Percentiles rank a stretch among this genome's conserved stretches.
phyloP scores from a whole-genome alignment of 2,797 vertebrate genomes.

The Crocidura indochinensis region DNA sequence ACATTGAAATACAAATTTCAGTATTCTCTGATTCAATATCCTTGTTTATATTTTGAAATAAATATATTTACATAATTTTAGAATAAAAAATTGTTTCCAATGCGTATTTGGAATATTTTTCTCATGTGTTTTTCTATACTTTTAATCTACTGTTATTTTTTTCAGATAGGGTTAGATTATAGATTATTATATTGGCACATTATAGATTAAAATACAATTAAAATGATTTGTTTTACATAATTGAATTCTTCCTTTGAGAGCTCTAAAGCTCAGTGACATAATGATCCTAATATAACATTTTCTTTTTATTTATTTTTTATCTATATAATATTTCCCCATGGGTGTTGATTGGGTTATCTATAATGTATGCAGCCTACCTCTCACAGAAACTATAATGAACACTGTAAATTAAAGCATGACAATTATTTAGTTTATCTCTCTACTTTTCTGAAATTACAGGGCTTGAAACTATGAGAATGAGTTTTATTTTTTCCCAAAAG shows the following conservation, averaged over 20 bases:
- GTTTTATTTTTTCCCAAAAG: slow-evolving; percentile 48
- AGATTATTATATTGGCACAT: not conserved
- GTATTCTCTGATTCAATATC: no score
- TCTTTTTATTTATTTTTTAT: no score
- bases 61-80: not conserved
- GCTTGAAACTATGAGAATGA: slow-evolving; percentile 48
- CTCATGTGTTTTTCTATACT: slow-evolving; percentile 28
- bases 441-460: slow-evolving; percentile 35
- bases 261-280: not conserved
- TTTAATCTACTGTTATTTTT: slow-evolving; percentile 58
- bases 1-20: no score
- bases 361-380: not conserved
- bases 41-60: not conserved
- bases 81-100: not conserved
- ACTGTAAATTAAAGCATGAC: slow-evolving; percentile 17
- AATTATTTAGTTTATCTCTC: slow-evolving; percentile 38
- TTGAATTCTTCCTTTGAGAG: slow-evolving; percentile 32
- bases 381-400: slow-evolving; percentile 21
- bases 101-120: not conserved
- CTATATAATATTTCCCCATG: not conserved
- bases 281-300: no score
- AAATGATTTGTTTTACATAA: slow-evolving; percentile 21
- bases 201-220: slow-evolving; percentile 46
- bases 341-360: not conserved
- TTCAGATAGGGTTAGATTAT: slow-evolving; percentile 38